phyloP scores from a whole-genome alignment of 1,140 invertebrate genomes.

The Drosophila auraria region DNA sequence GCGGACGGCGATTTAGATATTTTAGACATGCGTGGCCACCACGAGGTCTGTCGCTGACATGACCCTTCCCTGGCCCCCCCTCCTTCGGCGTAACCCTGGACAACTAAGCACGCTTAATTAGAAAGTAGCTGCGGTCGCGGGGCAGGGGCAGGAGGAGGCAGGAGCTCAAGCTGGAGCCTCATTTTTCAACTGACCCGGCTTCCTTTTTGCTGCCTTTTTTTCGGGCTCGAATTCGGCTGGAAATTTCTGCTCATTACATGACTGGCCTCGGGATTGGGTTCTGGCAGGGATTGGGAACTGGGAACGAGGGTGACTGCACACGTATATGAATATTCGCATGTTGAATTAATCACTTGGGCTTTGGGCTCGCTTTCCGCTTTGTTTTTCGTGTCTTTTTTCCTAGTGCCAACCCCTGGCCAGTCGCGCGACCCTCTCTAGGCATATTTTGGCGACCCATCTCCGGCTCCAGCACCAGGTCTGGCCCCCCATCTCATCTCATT shows the following conservation, averaged over 20 bases:
- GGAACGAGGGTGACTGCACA: slow-evolving; percentile 19
- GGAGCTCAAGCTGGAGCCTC: slow-evolving; percentile 17
- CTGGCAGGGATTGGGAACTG: too few species aligned
- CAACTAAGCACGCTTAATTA: slow-evolving; percentile 82
- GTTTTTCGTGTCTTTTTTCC: slow-evolving; percentile 23
- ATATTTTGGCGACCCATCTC: slow-evolving; percentile 51
- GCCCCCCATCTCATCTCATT: slow-evolving; percentile 22
- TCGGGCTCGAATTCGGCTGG: slow-evolving; percentile 12
- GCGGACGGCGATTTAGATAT: slow-evolving; percentile 73
- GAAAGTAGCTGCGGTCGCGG: slow-evolving; percentile 72
- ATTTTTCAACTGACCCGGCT: slow-evolving; percentile 71
- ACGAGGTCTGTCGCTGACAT: slow-evolving; percentile 63
- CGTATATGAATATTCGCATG: slow-evolving; percentile 76
- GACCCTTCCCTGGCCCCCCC: not conserved
- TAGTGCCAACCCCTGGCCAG: slow-evolving; percentile 10
- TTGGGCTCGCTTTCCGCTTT: slow-evolving; percentile 45
- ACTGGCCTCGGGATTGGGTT: slow-evolving; percentile 15
- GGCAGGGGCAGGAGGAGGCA: not conserved
- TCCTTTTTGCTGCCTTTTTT: slow-evolving; percentile 12
- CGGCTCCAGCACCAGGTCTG: not conserved
- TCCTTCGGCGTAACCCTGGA: slow-evolving; percentile 31
- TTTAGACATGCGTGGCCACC: slow-evolving; percentile 65
- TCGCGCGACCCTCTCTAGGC: slow-evolving; percentile 51
- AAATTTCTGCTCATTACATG: slow-evolving; percentile 59
- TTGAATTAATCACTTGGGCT: slow-evolving; percentile 81